Conservation (phyloP, 1,140 invertebrate genomes). For the Notospermus geniculatus region DNA sequence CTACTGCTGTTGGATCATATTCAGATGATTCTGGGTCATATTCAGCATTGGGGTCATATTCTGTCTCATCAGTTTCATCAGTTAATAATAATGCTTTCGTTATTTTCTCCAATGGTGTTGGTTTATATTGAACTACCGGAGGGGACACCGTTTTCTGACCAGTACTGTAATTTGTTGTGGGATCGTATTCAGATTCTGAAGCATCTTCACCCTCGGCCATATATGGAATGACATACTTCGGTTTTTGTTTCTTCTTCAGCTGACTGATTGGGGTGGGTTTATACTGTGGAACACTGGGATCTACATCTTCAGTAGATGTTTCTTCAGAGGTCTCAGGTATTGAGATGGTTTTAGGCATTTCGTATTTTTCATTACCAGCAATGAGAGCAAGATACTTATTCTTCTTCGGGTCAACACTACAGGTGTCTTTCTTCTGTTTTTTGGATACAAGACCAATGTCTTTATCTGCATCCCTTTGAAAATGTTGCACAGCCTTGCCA, state of each 20-base stretch:
- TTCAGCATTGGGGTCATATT: conserved; percentile 18
- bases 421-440: not conserved
- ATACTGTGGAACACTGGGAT: conserved; percentile 62
- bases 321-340: not conserved
- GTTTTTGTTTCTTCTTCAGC: conserved; percentile 7
- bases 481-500: conserved; percentile 13
- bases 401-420: not conserved
- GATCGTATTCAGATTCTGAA: conserved; percentile 1
- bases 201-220: conserved; percentile 4
- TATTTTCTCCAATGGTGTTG: conserved; percentile 9
- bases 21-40: conserved; percentile 13
- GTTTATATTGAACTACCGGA: conserved; percentile 10
- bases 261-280: conserved; percentile 64
- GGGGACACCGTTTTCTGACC: conserved; percentile 16
- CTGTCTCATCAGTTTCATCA: conserved; percentile 12
- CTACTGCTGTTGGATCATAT: not conserved
- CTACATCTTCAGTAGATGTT: not conserved
- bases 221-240: conserved; percentile 4
- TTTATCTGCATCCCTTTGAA: conserved; percentile 5
- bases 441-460: conserved; percentile 4
- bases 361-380: not conserved
- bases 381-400: conserved; percentile 1
- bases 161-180: conserved; percentile 14
- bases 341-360: not conserved
- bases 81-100: not conserved